Evolutionary conservation across 2,888 invertebrate species (phyloP), one percentile per base, ranked within the genome.

Genomic region (Plusia festucae): DNA sequence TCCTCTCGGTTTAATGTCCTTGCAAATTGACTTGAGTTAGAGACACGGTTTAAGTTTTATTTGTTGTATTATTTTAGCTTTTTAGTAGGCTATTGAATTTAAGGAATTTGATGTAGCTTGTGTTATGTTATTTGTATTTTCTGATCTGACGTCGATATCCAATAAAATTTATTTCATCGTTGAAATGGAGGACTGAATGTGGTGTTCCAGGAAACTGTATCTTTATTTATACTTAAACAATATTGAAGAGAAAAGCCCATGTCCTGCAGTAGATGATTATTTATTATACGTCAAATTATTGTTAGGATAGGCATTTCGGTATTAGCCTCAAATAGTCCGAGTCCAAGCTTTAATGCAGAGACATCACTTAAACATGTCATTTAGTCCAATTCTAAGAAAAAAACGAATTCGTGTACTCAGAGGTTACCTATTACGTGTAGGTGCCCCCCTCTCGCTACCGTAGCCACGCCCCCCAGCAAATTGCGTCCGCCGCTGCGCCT

Each of bases 401-500:
- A 73, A 58, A 76, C 68, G 76, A 73, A 78, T 68, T 68, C 64
- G 53, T 67, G 67, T 70, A 66, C 68, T 64, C 68, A 63, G 68
- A 73, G 78, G 70, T 78, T 80, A 79, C 71, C 74, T 74, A 79
- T 69, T 79, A 76, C 70, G 66, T 67, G 70, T 68, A 76, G 68
- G 81, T 79, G 79, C 78, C 63, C 68, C 77, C 84, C 83, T 85
- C 83, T 85, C 82, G 88, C 90, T 88, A 89, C 88, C 74, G 87
- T 81, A 78, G 85, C 90, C 89, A 88, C 93, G 93, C 93, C 93
- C 78, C 83, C 69, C 85, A 79, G 88, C 89, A 89, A 91, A 90
- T 90, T 89, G 89, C 90, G 88, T 81, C 84, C 86, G 84, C 73
- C 79, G 76, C 70, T 86, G 89, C 85, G 88, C 88, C 73, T 56